Evolutionary conservation across 1,140 invertebrate genomes (phyloP).

Genomic region (Ostrea edulis): DNA sequence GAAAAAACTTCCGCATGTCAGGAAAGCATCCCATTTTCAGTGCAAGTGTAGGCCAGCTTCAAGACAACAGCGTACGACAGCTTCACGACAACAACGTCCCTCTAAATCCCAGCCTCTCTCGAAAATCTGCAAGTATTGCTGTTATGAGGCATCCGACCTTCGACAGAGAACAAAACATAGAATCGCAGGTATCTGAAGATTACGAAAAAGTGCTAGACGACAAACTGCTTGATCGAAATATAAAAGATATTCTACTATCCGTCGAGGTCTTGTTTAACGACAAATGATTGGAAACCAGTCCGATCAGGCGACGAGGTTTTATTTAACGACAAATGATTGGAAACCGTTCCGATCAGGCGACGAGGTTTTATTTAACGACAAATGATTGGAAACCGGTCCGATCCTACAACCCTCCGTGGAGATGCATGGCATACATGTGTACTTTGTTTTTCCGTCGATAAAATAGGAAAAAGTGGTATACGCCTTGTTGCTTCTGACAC

Average conservation of each 20-base stretch:
- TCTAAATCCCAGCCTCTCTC: not conserved
- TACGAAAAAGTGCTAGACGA: slow-evolving; percentile 61
- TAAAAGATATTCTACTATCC: slow-evolving; percentile 66
- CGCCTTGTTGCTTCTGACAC: too few species aligned
- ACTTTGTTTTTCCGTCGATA: too few species aligned
- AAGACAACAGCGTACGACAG: not conserved
- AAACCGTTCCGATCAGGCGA: not conserved
- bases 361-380: slow-evolving; percentile 64
- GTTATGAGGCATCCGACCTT: slow-evolving; percentile 41
- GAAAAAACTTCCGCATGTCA: slow-evolving; percentile 35
- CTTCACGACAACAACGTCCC: too few species aligned
- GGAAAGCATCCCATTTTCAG: slow-evolving; percentile 42
- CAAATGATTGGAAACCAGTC: slow-evolving; percentile 52
- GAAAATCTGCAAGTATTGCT: slow-evolving; percentile 48
- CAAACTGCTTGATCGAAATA: slow-evolving; percentile 63
- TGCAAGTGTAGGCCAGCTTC: slow-evolving; percentile 47
- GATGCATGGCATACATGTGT: not conserved
- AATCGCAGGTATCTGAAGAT: not conserved
- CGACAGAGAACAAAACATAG: slow-evolving; percentile 29
- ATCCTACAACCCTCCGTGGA: not conserved
- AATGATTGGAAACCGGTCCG: slow-evolving; percentile 51
- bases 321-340: slow-evolving; percentile 62
- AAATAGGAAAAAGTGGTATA: too few species aligned
- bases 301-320: slow-evolving; percentile 52
- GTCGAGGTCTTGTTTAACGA: slow-evolving; percentile 67